phyloP scores from a whole-genome alignment of 2,797 vertebrate species.

The Schizothorax lantsangensis region DNA sequence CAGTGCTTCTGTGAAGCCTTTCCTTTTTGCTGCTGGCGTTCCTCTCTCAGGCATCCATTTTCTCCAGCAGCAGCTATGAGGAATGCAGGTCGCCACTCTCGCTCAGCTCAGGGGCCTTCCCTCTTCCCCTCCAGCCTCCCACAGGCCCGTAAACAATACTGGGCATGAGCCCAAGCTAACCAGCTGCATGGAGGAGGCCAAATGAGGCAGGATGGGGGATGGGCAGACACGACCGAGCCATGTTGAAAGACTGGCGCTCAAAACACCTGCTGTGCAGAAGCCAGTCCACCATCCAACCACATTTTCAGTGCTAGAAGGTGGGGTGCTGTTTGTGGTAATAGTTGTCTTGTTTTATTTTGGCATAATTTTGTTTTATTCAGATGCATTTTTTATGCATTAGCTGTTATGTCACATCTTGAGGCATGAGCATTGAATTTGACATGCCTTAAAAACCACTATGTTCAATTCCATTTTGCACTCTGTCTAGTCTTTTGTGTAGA shows the following conservation, averaged over 20 bases:
- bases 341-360: not conserved
- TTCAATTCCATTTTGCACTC: not conserved
- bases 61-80: slow-evolving; percentile 60
- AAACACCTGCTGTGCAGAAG: slow-evolving; percentile 64
- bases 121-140: slow-evolving; percentile 48
- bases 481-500: not conserved
- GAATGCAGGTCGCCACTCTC: slow-evolving; percentile 64
- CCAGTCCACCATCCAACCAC: slow-evolving; percentile 47
- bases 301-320: slow-evolving; percentile 36
- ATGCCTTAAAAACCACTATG: not conserved
- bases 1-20: not conserved
- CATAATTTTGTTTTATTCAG: not conserved
- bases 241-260: slow-evolving; percentile 43
- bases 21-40: not conserved
- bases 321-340: slow-evolving; percentile 37
- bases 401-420: not conserved
- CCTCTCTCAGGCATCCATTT: slow-evolving; percentile 41
- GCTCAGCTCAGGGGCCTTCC: slow-evolving; percentile 49
- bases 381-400: not conserved
- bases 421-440: not conserved
- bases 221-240: slow-evolving; percentile 38
- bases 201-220: slow-evolving; percentile 34
- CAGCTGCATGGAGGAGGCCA: slow-evolving; percentile 54
- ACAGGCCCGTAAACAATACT: slow-evolving; percentile 61
- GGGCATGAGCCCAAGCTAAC: slow-evolving; percentile 57